A percentile compares a stretch with the other conserved stretches of the same genome.
Evolutionary conservation across 2,113 vertebrate genomes (phyloP).

Genomic region (Pedionomus torquatus): DNA sequence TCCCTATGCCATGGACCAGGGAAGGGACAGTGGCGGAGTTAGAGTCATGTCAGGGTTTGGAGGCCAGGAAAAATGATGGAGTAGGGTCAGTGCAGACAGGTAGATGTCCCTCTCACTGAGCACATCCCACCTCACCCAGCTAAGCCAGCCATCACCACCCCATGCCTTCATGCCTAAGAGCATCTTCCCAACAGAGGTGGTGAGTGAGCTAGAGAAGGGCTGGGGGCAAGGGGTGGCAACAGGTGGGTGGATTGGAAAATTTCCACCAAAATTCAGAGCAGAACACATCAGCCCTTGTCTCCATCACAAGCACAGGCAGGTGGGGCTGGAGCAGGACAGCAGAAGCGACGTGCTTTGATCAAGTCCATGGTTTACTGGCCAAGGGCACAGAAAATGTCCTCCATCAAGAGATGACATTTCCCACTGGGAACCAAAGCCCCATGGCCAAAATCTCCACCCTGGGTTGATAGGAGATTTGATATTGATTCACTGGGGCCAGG

Average conservation of each 20-base stretch:
- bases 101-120: background rate
- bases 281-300: background rate
- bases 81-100: background rate
- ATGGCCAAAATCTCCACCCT: background rate
- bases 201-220: fast-evolving
- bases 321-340: background rate
- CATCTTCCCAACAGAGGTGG: background rate
- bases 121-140: background rate
- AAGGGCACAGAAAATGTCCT: background rate
- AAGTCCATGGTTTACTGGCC: background rate
- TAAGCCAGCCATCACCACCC: fast-evolving
- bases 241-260: fast-evolving
- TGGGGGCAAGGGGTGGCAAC: background rate
- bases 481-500: conserved; percentile 53
- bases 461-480: conserved; percentile 29
- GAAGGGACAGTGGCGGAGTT: background rate
- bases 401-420: background rate
- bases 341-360: background rate
- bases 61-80: fast-evolving
- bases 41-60: background rate
- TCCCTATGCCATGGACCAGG: fast-evolving
- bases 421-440: background rate
- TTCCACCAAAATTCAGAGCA: background rate
- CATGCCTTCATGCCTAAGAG: fast-evolving
- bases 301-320: background rate